Conservation (phyloP, 2,888 invertebrate genomes). For the Brenthis daphne region DNA sequence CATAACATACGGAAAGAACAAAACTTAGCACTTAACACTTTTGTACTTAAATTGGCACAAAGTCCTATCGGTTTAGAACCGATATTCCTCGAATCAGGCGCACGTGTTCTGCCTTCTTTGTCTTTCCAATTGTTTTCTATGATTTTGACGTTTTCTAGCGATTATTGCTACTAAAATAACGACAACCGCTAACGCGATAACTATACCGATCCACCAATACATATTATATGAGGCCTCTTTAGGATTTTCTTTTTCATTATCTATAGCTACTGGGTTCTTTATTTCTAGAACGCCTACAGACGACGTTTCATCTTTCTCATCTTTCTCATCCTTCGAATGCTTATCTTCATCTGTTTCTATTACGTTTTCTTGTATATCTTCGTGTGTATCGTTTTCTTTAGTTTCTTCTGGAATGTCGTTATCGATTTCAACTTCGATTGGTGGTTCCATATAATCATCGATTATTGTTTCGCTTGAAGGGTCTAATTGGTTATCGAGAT, state of each 20-base stretch:
- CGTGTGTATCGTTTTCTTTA: conserved; percentile 45
- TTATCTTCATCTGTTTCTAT: conserved; percentile 63
- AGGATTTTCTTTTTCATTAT: conserved; percentile 52
- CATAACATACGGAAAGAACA: conserved; percentile 15
- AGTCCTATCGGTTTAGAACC: conserved; percentile 74
- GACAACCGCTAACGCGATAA: conserved; percentile 67
- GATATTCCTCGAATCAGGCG: conserved; percentile 80
- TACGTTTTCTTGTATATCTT: conserved; percentile 55
- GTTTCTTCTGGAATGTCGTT: conserved; percentile 58
- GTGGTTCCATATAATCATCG: conserved; percentile 66
- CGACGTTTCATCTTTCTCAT: conserved; percentile 44
- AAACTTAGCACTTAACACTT: conserved; percentile 21
- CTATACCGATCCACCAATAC: conserved; percentile 79
- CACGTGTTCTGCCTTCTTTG: conserved; percentile 68
- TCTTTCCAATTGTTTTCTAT: conserved; percentile 74
- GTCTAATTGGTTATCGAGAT: conserved; percentile 76
- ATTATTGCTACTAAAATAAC: conserved; percentile 71
- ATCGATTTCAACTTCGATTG: conserved; percentile 48
- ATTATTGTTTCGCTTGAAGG: conserved; percentile 52
- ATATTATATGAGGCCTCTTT: conserved; percentile 74
- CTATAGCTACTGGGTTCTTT: conserved; percentile 65
- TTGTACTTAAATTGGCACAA: conserved; percentile 46
- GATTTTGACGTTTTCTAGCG: conserved; percentile 75
- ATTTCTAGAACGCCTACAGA: conserved; percentile 75
- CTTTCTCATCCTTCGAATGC: conserved; percentile 63